Base-by-base conservation (phyloP, 2,797 vertebrate species). In the Sebastes diploproa region DNA sequence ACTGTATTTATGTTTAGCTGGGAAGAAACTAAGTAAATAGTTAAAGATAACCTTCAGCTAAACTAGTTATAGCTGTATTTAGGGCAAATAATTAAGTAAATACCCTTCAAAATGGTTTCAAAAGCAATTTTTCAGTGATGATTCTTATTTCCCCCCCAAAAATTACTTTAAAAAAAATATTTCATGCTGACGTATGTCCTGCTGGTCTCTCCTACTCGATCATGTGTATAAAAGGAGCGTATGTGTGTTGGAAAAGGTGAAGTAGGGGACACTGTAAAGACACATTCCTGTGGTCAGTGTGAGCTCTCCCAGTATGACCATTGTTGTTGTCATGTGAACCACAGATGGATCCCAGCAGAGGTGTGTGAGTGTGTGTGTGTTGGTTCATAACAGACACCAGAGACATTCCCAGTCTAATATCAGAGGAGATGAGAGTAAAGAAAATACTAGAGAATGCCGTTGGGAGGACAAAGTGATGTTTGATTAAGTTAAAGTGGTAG, bases 291-390 rank as follows among this genome's bases (percentile, higher is more conserved):
- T 42, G 46, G 46, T 63, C 25, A 4, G 16, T 75, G 54, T 78
- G 60, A 77, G 30, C 11, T 71, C 32, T 59, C 7, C 7, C 32
- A 62, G 64, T 18, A 20, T 58, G 3, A 9, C 59, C 36, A 36
- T 36, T 70, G 60, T 60, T 81, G 50, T 25, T 46, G 56, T 77
- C 62, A 27, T 67, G 63, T 75, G 68, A 75, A 72, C 36, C 14
- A n/a, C 62, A 72, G 36, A 38, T 38, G 36, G 52, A 64, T 50
- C 42, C 42, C 0, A 20, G 42, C 42, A 50, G 36, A 25, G 13
- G 36, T 55, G 6, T 59, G 71, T 75, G 69, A 60, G 52, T 68
- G 38, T 6, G 38, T 6, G 38, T 16, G 42, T 72, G 66, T 75
- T 50, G 60, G 42, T 50, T 52, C 8, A 46, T 56, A 46, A 63